These are phyloP conservation scores for Urocynchramus pylzowi DNA, from an alignment of 2,113 vertebrate species.

Conservation along the genomic window DNA sequence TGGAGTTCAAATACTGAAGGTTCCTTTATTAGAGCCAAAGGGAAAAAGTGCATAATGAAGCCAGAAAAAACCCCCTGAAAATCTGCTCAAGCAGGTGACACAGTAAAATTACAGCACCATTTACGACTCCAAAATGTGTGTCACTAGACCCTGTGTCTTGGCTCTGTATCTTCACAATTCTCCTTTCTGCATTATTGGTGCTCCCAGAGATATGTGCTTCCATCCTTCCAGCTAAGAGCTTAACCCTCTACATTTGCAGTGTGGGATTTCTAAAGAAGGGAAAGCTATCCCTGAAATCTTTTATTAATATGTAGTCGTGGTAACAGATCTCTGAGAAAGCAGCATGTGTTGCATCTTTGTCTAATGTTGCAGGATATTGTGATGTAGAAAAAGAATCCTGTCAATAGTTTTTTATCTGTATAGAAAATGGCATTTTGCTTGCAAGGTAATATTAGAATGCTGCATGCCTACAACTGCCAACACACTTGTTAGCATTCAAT, in stretches of 20 bases:
- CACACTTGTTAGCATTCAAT: neutral
- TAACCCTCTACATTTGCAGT: neutral
- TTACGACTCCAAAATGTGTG: neutral
- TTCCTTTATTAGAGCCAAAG: neutral
- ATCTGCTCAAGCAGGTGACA: neutral
- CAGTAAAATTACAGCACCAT: neutral
- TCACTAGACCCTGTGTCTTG: neutral
- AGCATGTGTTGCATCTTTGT: neutral
- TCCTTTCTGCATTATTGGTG: neutral
- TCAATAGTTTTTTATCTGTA: neutral
- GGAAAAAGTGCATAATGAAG: neutral
- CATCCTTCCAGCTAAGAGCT: neutral
- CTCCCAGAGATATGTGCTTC: neutral
- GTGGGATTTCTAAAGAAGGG: neutral
- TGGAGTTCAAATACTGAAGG: neutral
- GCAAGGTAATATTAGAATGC: neutral
- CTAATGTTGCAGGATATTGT: neutral
- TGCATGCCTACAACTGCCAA: neutral
- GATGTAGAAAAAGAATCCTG: neutral
- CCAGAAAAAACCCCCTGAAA: neutral
- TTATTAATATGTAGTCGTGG: neutral
- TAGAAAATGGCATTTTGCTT: neutral
- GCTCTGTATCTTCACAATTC: neutral
- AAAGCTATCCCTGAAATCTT: neutral
- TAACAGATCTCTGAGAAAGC: slow-evolving; percentile 23